Conservation (phyloP, 2,797 vertebrate species). For the Oreochromis mossambicus region DNA sequence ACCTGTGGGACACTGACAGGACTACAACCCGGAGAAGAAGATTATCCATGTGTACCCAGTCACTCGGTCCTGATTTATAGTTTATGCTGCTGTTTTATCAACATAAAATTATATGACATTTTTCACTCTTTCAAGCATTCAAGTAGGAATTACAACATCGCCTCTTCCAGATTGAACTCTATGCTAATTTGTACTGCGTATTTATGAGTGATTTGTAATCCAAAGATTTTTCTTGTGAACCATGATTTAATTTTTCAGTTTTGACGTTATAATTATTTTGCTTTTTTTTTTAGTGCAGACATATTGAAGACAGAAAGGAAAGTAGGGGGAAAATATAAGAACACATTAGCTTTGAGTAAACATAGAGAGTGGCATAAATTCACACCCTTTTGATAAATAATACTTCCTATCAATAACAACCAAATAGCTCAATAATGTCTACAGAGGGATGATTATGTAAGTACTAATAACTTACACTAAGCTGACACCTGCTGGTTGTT, state of each 20-base stretch:
- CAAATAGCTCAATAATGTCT: neutral
- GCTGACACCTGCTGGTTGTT: slow-evolving; percentile 61
- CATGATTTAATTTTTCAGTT: neutral
- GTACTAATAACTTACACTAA: neutral
- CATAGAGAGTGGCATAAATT: neutral
- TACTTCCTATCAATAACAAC: neutral
- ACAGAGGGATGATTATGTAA: neutral
- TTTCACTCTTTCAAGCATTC: neutral
- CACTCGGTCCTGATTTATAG: neutral
- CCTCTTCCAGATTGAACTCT: neutral
- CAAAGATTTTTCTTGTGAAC: neutral
- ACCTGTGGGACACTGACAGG: neutral
- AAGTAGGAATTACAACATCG: neutral
- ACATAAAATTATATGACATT: neutral
- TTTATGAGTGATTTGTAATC: neutral
- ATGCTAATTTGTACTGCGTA: neutral
- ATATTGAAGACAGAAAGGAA: neutral
- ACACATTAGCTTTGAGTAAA: neutral
- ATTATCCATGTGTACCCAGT: neutral
- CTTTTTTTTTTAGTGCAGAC: neutral
- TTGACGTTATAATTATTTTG: neutral
- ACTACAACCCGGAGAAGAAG: neutral
- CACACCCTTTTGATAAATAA: neutral
- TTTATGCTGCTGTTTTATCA: neutral
- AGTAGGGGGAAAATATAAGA: neutral